Evolutionary conservation across 2,113 vertebrate species (phyloP).

Genomic region (Pampusana beccarii): DNA sequence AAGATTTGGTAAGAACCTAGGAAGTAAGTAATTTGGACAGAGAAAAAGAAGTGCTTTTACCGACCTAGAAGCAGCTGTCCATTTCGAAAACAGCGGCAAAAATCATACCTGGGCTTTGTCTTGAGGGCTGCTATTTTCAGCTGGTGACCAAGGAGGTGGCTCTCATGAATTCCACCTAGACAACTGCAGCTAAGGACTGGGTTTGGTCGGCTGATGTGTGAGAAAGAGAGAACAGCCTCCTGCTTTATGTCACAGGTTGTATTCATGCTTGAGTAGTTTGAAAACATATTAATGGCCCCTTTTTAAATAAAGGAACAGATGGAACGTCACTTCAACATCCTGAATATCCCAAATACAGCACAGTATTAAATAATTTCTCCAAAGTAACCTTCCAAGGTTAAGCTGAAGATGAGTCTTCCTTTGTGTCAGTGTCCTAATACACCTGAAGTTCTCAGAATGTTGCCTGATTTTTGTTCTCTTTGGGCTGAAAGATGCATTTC

Average conservation of each 20-base stretch:
- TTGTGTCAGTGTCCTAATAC: neutral
- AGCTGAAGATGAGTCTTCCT: neutral
- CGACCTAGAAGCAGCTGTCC: neutral
- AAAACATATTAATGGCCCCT: neutral
- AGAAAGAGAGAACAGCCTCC: neutral
- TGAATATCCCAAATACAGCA: neutral
- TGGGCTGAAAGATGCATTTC: neutral
- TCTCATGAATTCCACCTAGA: neutral
- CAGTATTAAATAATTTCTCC: neutral
- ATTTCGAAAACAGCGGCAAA: neutral
- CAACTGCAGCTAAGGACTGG: neutral
- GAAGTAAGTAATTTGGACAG: neutral
- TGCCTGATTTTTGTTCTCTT: neutral
- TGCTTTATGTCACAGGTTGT: neutral
- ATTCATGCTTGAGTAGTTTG: neutral
- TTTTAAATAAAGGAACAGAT: neutral
- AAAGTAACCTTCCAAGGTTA: neutral
- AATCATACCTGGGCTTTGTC: neutral
- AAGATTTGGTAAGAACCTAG: neutral
- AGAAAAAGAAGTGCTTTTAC: neutral
- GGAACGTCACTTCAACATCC: neutral
- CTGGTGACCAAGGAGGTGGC: neutral
- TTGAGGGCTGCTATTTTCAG: neutral
- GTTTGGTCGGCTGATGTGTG: neutral
- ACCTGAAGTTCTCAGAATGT: neutral